These are phyloP conservation scores for Prolemur simus DNA, from an alignment of 2,113 vertebrate species.

Conservation along the genomic window DNA sequence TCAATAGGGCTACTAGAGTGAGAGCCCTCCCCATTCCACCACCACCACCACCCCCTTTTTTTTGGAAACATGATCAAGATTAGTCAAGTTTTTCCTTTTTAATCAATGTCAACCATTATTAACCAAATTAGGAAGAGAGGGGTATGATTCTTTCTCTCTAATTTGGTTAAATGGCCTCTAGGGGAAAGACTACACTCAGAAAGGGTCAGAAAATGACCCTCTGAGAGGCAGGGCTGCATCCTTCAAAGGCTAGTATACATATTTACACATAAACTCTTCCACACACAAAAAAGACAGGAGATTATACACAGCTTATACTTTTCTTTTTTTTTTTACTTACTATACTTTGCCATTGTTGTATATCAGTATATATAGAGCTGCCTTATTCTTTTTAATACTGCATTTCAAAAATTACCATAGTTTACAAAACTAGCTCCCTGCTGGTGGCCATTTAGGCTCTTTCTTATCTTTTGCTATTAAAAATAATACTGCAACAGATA, in stretches of 20 bases:
- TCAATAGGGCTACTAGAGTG: not conserved
- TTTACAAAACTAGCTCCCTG: not conserved
- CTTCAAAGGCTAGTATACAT: not conserved
- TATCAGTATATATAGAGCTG: not conserved
- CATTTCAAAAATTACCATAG: not conserved
- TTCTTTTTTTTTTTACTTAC: not conserved
- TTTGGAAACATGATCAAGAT: not conserved
- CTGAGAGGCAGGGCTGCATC: too few relatives aligned
- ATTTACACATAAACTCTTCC: not conserved
- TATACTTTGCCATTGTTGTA: not conserved
- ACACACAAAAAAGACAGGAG: not conserved
- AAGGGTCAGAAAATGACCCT: not conserved
- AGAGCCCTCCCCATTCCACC: not conserved
- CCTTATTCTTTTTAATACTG: not conserved
- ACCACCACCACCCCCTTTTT: too few relatives aligned
- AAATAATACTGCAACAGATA: not conserved
- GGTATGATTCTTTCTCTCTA: not conserved
- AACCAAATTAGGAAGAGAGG: not conserved
- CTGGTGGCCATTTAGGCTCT: not conserved
- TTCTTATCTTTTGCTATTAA: conserved; percentile 18
- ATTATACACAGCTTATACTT: not conserved
- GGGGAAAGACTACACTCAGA: not conserved
- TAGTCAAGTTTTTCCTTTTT: not conserved
- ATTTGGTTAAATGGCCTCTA: not conserved
- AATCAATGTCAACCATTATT: not conserved